Evolutionary conservation across 2,113 vertebrate species (phyloP).

Genomic region (Neolamprologus modestus): DNA sequence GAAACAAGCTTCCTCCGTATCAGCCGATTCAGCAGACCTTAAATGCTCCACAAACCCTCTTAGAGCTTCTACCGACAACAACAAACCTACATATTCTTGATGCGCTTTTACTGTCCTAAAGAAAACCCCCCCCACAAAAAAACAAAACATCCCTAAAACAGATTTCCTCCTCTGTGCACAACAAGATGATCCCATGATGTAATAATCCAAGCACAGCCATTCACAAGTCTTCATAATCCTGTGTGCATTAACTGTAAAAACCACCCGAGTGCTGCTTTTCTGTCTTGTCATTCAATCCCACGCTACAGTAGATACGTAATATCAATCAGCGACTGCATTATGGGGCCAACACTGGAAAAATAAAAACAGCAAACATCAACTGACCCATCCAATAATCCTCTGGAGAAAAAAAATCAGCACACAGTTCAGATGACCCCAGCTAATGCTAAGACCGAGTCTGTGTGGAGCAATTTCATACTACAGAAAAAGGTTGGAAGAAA

Average conservation of each 20-base stretch:
- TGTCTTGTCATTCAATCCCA: conserved; percentile 42
- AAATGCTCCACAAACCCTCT: not conserved
- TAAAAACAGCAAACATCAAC: not conserved
- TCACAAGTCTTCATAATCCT: conserved; percentile 59
- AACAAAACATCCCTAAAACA: not conserved
- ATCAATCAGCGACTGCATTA: conserved; percentile 31
- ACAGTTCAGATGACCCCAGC: not conserved
- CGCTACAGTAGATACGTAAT: conserved; percentile 20
- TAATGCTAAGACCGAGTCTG: not conserved
- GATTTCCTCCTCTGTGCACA: conserved; percentile 28
- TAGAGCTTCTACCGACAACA: not conserved
- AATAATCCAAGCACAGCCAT: conserved; percentile 57
- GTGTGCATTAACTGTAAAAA: conserved; percentile 50
- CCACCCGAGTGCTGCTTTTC: not conserved
- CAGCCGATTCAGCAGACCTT: not conserved
- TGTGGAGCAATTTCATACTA: not conserved
- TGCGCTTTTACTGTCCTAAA: not conserved
- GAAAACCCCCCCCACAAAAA: rapidly evolving
- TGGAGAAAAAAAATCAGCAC: not conserved
- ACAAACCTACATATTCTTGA: not conserved
- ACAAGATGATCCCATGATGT: conserved; percentile 40
- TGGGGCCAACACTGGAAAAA: conserved; percentile 1
- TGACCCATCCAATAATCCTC: conserved; percentile 19
- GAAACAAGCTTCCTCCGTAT: not conserved
- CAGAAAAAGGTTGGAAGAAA: not conserved